phyloP scores from a whole-genome alignment of 1,140 invertebrate species.

The Coptotermes formosanus region DNA sequence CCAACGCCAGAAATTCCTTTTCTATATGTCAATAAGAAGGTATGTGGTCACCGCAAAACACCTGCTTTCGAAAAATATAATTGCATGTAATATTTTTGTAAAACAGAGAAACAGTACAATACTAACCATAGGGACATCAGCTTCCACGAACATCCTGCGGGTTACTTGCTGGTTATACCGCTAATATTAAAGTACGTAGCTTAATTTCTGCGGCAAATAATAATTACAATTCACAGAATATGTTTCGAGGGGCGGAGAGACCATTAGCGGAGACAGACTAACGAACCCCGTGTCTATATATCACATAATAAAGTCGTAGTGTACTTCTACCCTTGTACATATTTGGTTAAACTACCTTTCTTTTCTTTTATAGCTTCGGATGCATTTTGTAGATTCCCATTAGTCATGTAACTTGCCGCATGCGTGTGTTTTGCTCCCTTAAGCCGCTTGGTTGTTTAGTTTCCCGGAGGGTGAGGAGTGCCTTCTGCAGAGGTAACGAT shows the following conservation, averaged over 20 bases:
- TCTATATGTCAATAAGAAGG: too few relatives aligned
- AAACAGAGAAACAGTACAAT: not conserved
- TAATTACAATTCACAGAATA: not conserved
- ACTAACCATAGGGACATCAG: not conserved
- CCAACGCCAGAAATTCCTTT: too few relatives aligned
- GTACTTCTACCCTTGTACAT: not conserved
- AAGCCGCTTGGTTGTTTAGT: slow-evolving; percentile 6
- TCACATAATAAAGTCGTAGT: not conserved
- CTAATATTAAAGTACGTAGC: not conserved
- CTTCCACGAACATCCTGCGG: not conserved
- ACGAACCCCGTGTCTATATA: not conserved
- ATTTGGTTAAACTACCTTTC: not conserved
- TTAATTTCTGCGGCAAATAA: not conserved
- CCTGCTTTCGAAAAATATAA: not conserved
- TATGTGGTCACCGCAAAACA: not conserved
- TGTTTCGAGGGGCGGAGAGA: not conserved
- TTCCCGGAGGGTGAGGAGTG: not conserved
- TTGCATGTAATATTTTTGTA: too few relatives aligned
- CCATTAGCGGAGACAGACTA: not conserved
- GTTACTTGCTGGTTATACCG: not conserved
- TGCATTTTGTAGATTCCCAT: not conserved
- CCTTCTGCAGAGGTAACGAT: not conserved
- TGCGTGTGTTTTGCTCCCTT: slow-evolving; percentile 17
- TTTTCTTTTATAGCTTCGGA: not conserved
- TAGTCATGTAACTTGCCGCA: not conserved